These are phyloP conservation scores for Luscinia luscinia DNA, from an alignment of 2,797 vertebrate species.

Conservation along the genomic window DNA sequence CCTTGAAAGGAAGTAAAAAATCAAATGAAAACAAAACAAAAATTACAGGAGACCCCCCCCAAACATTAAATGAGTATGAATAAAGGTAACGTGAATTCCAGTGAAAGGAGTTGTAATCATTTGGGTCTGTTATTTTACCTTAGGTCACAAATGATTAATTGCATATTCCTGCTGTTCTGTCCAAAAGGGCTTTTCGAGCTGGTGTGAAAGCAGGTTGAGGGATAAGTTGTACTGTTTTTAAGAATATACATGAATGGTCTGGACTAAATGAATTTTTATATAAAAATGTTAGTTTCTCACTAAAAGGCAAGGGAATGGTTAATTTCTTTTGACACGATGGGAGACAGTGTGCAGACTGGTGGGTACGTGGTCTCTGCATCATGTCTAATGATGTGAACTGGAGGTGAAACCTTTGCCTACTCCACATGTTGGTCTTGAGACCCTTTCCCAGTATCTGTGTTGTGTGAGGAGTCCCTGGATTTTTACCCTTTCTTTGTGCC, in stretches of 20 bases:
- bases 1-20: neutral
- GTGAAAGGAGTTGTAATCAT: neutral
- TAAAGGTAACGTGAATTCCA: neutral
- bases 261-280: neutral
- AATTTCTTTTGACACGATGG: accelerated
- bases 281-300: neutral
- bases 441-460: neutral
- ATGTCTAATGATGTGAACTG: neutral
- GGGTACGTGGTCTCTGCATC: neutral
- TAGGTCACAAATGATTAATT: neutral
- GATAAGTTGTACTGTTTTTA: neutral
- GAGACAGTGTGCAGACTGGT: neutral
- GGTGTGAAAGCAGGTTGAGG: neutral
- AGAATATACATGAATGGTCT: neutral
- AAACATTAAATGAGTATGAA: neutral
- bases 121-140: neutral
- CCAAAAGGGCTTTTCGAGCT: neutral
- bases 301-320: neutral
- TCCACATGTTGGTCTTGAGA: neutral
- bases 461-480: neutral
- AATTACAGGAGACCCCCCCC: neutral
- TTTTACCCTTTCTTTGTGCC: neutral
- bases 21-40: neutral
- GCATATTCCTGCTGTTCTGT: neutral
- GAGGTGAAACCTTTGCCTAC: neutral